These are phyloP conservation scores for Siniperca chuatsi DNA, from an alignment of 2,113 vertebrate genomes.

Conservation along the genomic window DNA sequence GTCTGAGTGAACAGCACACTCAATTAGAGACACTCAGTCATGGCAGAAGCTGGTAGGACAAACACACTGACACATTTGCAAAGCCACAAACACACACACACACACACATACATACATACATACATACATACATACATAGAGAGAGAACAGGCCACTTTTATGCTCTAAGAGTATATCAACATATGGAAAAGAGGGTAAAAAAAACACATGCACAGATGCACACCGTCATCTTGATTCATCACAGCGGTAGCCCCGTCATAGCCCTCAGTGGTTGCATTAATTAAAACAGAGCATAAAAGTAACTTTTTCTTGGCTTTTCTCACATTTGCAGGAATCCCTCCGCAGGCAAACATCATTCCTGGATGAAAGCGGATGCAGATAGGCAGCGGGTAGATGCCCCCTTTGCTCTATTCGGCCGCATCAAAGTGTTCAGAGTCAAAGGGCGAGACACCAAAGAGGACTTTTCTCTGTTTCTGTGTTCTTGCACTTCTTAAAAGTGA, in stretches of 20 bases:
- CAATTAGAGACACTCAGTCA: conserved; percentile 76
- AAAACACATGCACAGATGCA: background rate
- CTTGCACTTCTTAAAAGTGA: background rate
- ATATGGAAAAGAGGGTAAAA: background rate
- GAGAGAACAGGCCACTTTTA: background rate
- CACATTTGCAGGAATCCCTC: conserved; percentile 32
- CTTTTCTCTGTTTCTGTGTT: conserved; percentile 37
- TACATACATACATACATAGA: background rate
- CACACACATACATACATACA: background rate
- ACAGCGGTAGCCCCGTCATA: background rate
- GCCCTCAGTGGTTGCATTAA: conserved; percentile 48
- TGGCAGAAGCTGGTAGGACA: conserved; percentile 61
- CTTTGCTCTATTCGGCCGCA: conserved; percentile 42
- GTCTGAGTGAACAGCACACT: conserved; percentile 75
- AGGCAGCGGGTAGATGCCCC: conserved; percentile 20
- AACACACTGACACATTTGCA: conserved; percentile 57
- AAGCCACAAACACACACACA: conserved; percentile 21
- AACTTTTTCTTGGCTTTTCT: conserved; percentile 44
- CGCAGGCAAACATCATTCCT: conserved; percentile 41
- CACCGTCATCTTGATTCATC: conserved; percentile 46
- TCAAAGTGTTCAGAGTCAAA: conserved; percentile 63
- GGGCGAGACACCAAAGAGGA: conserved; percentile 45
- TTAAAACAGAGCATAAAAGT: conserved; percentile 69
- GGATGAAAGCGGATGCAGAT: conserved; percentile 60
- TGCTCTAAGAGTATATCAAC: background rate